Base-by-base conservation (phyloP, 1,140 invertebrate species). In the Drosophila rhopaloa region DNA sequence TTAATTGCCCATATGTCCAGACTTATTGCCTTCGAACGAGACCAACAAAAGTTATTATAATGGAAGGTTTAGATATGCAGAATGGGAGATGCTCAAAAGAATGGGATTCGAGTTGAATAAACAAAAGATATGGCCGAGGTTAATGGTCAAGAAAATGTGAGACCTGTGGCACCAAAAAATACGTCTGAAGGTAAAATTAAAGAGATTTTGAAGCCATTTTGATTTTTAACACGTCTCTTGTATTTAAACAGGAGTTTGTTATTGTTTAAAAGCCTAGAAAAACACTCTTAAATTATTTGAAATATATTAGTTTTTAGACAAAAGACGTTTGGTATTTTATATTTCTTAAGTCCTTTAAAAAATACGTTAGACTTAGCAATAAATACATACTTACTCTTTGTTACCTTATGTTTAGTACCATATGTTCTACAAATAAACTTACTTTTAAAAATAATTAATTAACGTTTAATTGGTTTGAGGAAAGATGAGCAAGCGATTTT, bases 1-100 rank as follows among this genome's bases (percentile, higher is more conserved):
- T 85, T 81, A 85, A 66, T 78, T 80, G 60, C 72, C 65, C 55
- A 80, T 67, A 67, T 59, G 72, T 71, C 54, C 59, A 44, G 50
- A 44, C 32, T 53, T 73, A 67, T 72, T 56, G 54, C 46, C 50
- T 48, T 51, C 47, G 5, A 56, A 27, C n/a, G n/a, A 32, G n/a
- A 24, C 24, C 48, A 27, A 68, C 47, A 50, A 71, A 46, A 72
- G 44, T 53, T 72, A 56, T 48, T 70, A 72, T 73, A 72, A 73
- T 72, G 66, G 46, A 38, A 7, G 65, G 35, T 16, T 46, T 27
- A 37, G 37, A 71, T 71, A 70, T 40, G 43, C 67, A 24, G 9
- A 70, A 46, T 70, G 66, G 32, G 29, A 70, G 41, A 71, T 41
- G 66, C 29, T 41, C 9, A 38, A 66, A 32, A 7, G 47, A 68